phyloP scores from a whole-genome alignment of 2,888 invertebrate species.

The Folsomia candida region DNA sequence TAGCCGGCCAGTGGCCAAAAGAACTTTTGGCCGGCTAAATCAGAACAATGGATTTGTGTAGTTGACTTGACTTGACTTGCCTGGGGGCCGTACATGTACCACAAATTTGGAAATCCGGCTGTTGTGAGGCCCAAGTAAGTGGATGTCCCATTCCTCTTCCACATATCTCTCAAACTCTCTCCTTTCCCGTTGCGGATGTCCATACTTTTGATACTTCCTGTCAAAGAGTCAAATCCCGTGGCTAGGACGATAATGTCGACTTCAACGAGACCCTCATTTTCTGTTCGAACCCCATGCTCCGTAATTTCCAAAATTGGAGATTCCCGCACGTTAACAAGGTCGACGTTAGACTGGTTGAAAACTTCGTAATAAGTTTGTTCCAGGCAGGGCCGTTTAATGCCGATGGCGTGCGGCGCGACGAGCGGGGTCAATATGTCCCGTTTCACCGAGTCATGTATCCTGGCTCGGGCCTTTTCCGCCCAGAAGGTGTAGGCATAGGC shows the following conservation, averaged over 20 bases:
- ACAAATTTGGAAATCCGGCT: too few relatives aligned
- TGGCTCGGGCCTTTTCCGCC: conserved; percentile 5
- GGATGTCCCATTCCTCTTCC: too few relatives aligned
- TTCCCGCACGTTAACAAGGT: conserved; percentile 9
- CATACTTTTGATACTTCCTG: conserved; percentile 8
- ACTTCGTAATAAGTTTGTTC: conserved; percentile 12
- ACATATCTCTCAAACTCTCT: too few relatives aligned
- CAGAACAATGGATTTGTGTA: too few relatives aligned
- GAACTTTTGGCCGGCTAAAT: too few relatives aligned
- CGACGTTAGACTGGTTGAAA: conserved; percentile 14
- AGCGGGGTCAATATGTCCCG: conserved; percentile 12
- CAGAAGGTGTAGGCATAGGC: conserved; percentile 3
- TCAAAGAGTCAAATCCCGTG: conserved; percentile 13
- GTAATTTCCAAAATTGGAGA: conserved; percentile 13
- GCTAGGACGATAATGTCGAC: conserved; percentile 11
- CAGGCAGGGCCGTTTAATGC: conserved; percentile 12
- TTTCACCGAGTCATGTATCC: conserved; percentile 9
- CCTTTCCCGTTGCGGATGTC: conserved; percentile 14
- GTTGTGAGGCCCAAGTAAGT: too few relatives aligned
- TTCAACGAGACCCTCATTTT: conserved; percentile 9
- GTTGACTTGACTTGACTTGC: too few relatives aligned
- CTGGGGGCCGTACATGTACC: too few relatives aligned
- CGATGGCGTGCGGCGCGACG: conserved; percentile 9
- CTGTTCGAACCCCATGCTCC: neutral
- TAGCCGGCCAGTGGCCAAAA: too few relatives aligned